Conservation (phyloP, 2,113 vertebrate genomes). For the Xenopus tropicalis region DNA sequence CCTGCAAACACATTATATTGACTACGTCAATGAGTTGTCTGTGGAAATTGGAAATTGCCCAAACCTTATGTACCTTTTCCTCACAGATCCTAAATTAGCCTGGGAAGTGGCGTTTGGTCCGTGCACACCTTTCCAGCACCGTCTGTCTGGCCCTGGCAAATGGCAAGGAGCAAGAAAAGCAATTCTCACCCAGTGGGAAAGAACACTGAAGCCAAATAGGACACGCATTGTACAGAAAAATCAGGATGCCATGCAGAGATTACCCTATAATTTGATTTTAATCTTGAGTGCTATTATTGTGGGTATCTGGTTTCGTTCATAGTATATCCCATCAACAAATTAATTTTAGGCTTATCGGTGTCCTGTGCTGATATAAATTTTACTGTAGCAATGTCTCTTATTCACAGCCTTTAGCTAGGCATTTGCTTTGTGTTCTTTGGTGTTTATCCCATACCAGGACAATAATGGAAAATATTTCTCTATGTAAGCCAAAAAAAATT, state of each 20-base stretch:
- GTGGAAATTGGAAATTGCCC: conserved; percentile 54
- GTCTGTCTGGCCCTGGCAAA: conserved; percentile 52
- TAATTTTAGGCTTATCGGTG: too few relatives aligned
- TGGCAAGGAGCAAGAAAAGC: conserved; percentile 79
- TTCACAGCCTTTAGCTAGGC: too few relatives aligned
- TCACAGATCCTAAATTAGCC: conserved; percentile 33
- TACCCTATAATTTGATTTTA: conserved; percentile 39
- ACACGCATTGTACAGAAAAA: conserved; percentile 53
- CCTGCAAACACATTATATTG: conserved; percentile 59
- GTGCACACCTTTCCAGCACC: conserved; percentile 29
- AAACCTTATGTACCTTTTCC: conserved; percentile 47
- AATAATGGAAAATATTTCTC: too few relatives aligned
- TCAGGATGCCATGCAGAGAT: conserved; percentile 1
- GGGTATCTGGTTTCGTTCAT: conserved; percentile 52
- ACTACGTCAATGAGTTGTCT: conserved; percentile 61
- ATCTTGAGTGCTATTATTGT: conserved; percentile 54
- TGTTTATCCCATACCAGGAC: too few relatives aligned
- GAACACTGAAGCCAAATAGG: conserved; percentile 63
- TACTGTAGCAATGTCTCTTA: too few relatives aligned
- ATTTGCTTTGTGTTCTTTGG: too few relatives aligned
- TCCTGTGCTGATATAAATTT: too few relatives aligned
- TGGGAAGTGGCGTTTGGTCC: conserved; percentile 30
- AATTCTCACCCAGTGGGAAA: conserved; percentile 80
- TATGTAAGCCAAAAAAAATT: too few relatives aligned
- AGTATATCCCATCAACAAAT: not conserved